Conservation (phyloP, 2,888 invertebrate species). For the Acronicta leporina region DNA sequence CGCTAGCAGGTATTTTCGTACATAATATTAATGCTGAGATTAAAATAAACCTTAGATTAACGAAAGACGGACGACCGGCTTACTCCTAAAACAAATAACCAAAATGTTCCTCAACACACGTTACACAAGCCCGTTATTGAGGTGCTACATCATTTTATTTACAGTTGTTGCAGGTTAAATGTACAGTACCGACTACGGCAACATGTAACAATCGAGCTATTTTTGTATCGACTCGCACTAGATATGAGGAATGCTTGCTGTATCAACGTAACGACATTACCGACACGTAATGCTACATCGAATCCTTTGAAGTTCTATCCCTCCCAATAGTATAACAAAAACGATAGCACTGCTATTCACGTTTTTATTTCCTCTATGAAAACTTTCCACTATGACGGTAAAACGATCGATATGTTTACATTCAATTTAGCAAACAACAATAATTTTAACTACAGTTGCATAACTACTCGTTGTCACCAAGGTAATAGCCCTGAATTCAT, state of each 20-base stretch:
- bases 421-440: slow-evolving; percentile 72
- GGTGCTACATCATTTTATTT: slow-evolving; percentile 87
- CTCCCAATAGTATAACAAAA: slow-evolving; percentile 23
- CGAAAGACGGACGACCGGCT: slow-evolving; percentile 81
- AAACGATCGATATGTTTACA: slow-evolving; percentile 71
- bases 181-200: slow-evolving; percentile 70
- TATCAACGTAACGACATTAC: slow-evolving; percentile 17
- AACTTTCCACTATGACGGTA: slow-evolving; percentile 64
- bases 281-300: slow-evolving; percentile 18
- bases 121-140: slow-evolving; percentile 79
- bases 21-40: slow-evolving; percentile 83
- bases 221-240: slow-evolving; percentile 59
- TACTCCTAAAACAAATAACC: slow-evolving; percentile 84
- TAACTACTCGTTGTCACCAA: slow-evolving; percentile 73
- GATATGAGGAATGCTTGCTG: slow-evolving; percentile 11
- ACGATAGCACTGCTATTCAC: slow-evolving; percentile 39
- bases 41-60: slow-evolving; percentile 81
- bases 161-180: slow-evolving; percentile 82
- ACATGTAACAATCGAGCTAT: slow-evolving; percentile 80
- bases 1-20: slow-evolving; percentile 82
- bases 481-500: slow-evolving; percentile 74
- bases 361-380: slow-evolving; percentile 50
- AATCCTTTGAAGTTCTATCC: slow-evolving; percentile 34
- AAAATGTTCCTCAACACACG: slow-evolving; percentile 79
- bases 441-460: slow-evolving; percentile 72